These are phyloP conservation scores for Narcine bancroftii DNA, from an alignment of 2,113 vertebrate genomes.

Conservation along the genomic window DNA sequence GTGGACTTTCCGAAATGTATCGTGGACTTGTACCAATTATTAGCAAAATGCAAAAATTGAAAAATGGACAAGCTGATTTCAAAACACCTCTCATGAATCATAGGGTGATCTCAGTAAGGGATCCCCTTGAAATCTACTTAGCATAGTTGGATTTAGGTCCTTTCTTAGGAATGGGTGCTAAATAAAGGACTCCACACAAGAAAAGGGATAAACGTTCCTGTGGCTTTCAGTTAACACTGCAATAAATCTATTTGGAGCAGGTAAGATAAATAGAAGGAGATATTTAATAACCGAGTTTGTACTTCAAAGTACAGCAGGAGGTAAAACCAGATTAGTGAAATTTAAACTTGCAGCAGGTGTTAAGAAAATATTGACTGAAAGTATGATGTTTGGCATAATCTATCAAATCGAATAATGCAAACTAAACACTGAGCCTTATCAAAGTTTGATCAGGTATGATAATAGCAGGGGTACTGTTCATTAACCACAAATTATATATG, in stretches of 20 bases:
- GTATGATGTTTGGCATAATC: background rate
- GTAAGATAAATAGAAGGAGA: background rate
- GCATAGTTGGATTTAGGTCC: background rate
- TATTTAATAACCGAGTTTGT: background rate
- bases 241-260: background rate
- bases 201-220: background rate
- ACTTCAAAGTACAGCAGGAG: background rate
- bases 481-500: background rate
- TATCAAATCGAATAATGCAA: background rate
- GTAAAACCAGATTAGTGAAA: background rate
- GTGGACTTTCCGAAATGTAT: too few species aligned
- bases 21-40: too few species aligned
- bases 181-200: background rate
- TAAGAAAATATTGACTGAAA: background rate
- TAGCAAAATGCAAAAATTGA: too few species aligned
- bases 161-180: background rate
- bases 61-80: too few species aligned
- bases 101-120: background rate
- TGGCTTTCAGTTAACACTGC: background rate
- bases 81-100: background rate
- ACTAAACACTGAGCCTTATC: background rate
- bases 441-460: background rate
- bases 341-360: background rate
- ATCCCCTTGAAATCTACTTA: background rate
- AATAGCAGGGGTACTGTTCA: background rate